Base-by-base conservation (phyloP, 2,113 vertebrate genomes). In the Ardeotis arabs region DNA sequence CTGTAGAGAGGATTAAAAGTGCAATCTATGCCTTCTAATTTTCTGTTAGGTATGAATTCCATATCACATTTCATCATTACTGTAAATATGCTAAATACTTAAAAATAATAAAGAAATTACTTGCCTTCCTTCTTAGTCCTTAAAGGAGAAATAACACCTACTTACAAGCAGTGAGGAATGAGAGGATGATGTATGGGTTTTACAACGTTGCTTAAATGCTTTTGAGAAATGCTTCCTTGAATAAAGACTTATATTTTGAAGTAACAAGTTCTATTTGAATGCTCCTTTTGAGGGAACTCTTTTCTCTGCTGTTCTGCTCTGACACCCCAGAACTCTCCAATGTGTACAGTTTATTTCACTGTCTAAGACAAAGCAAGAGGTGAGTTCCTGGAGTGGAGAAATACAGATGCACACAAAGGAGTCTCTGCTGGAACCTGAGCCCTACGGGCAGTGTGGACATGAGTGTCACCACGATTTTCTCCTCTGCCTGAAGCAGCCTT, bases 361-460 rank as follows among this genome's bases (percentile, higher is more conserved):
- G 14, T 12, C 37, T 28, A 67, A 70, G 52, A 12, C 13, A 72
- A 82, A 79, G 37, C 31, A 75, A 21, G 10, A 8, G 27, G 25
- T 1, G 2, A n/a, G 7, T 50, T 70, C 24, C 37, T 50, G 31
- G 12, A 70, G 24, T 5, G 2, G 9, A 25, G 29, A 81, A 60
- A 8, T 70, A 59, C 44, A 60, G 35, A 63, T 22, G 6, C 12
- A 67, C 28, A 6, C 28, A 55, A 53, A 87, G 14, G 19, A 8
- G 5, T 25, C 31, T 9, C n/a, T 75, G 11, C 14, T 60, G 24
- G 47, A 73, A 39, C 16, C 19, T 17, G 50, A 59, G 25, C 9
- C 28, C 3, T 44, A 22, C 1, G 7, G 47, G 28, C n/a, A 52
- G 6, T 1, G 1, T 8, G 22, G 56, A 17, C 7, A 14, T 60